These are phyloP conservation scores for Micromussa lordhowensis DNA, from an alignment of 92 coral and sea anemone species.

Conservation along the genomic window DNA sequence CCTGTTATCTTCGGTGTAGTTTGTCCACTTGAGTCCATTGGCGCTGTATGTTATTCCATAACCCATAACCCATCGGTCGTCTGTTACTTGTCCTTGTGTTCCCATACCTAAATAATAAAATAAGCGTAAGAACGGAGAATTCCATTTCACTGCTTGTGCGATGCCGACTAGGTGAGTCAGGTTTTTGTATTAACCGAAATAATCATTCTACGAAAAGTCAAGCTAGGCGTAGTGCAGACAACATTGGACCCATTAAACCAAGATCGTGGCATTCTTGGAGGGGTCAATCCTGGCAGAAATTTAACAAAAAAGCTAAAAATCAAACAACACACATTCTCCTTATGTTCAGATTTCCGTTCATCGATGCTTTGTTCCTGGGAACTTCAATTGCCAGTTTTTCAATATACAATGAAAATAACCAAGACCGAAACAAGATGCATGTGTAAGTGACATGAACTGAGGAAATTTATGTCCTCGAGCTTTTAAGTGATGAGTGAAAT, in stretches of 20 bases:
- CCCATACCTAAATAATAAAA: constrained; percentile 76
- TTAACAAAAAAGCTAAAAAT: no score
- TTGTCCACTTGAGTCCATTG: constrained; percentile 82
- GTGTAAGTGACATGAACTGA: neutral
- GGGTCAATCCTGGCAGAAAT: neutral
- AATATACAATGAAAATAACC: neutral
- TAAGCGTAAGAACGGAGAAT: neutral
- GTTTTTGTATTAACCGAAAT: neutral
- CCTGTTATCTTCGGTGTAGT: constrained; percentile 82
- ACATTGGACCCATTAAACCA: neutral
- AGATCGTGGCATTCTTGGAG: neutral
- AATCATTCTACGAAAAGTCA: neutral
- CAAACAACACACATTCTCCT: no score
- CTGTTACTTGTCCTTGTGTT: constrained; percentile 88
- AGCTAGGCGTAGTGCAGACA: neutral
- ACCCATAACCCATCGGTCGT: constrained; percentile 89
- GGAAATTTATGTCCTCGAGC: neutral
- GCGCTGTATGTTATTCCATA: constrained; percentile 84
- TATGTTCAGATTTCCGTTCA: no score
- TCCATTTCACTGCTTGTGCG: neutral
- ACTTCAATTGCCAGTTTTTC: neutral
- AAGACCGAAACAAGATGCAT: neutral
- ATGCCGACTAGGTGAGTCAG: neutral
- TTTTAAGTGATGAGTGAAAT: neutral
- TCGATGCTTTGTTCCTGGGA: no score